Evolutionary conservation across 2,888 invertebrate genomes (phyloP).

Genomic region (Lepidocyrtoides sp.): DNA sequence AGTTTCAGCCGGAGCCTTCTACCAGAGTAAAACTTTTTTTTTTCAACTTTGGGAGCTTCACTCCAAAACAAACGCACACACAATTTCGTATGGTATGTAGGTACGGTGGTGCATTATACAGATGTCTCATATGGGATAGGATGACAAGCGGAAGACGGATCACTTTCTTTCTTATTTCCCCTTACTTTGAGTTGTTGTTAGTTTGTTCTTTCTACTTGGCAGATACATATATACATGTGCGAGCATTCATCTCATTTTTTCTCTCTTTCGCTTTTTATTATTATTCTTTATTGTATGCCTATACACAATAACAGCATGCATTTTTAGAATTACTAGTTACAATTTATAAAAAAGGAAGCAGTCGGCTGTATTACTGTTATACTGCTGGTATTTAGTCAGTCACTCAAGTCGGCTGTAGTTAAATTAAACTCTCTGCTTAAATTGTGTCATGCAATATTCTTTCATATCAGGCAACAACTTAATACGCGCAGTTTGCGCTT

Average conservation of each 20-base stretch:
- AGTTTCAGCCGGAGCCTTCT: neutral
- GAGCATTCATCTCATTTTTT: conserved; percentile 51
- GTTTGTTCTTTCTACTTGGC: conserved; percentile 58
- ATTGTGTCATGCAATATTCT: conserved; percentile 32
- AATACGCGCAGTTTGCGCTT: neutral
- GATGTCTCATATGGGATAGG: conserved; percentile 84
- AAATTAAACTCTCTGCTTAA: conserved; percentile 50
- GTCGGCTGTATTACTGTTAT: neutral
- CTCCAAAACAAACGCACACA: conserved; percentile 48
- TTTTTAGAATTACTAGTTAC: neutral
- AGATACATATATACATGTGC: conserved; percentile 33
- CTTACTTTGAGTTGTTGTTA: conserved; percentile 20
- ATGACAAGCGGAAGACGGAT: conserved; percentile 85
- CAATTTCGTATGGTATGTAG: neutral
- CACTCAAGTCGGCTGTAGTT: conserved; percentile 29
- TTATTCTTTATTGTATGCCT: neutral
- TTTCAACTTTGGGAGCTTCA: conserved; percentile 56
- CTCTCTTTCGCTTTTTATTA: conserved; percentile 29
- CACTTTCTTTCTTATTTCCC: conserved; percentile 82
- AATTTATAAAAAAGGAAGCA: neutral
- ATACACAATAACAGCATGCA: neutral
- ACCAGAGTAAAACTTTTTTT: conserved; percentile 26
- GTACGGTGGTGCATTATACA: conserved; percentile 67
- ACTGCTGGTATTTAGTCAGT: neutral
- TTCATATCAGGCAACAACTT: conserved; percentile 11